These are phyloP conservation scores for Philereme transversata DNA, from an alignment of 2,888 invertebrate species.

Conservation along the genomic window DNA sequence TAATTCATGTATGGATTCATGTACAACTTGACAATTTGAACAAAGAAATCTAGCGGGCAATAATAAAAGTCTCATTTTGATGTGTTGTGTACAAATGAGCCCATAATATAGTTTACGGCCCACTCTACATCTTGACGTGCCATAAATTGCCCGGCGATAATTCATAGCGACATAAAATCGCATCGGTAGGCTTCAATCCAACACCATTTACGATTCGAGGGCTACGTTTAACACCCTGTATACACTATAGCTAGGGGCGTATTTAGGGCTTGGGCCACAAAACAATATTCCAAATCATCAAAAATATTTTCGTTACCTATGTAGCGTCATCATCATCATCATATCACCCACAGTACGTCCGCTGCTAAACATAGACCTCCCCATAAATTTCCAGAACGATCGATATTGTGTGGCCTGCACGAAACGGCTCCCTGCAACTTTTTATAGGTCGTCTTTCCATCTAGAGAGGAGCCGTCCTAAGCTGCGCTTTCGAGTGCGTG, in stretches of 20 bases:
- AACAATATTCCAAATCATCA: no score
- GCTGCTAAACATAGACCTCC: no score
- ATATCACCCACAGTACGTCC: no score
- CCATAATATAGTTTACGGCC: constrained; percentile 54
- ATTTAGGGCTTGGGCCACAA: constrained; percentile 1
- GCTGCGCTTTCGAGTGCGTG: no score
- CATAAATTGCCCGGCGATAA: constrained; percentile 70
- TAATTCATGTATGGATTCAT: no score
- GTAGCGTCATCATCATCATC: no score
- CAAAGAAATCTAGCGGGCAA: background rate
- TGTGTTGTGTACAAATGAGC: constrained; percentile 47
- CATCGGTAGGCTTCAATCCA: constrained; percentile 71
- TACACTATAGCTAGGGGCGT: constrained; percentile 18
- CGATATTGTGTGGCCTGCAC: no score
- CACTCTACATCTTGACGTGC: constrained; percentile 60
- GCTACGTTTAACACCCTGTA: constrained; percentile 66
- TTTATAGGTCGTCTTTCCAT: no score
- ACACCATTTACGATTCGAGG: constrained; percentile 72
- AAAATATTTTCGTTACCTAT: no score
- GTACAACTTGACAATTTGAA: background rate
- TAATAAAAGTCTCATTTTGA: constrained; percentile 20
- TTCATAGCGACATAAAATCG: constrained; percentile 69
- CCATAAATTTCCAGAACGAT: no score
- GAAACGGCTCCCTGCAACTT: no score
- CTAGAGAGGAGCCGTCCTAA: no score